Evolutionary conservation across 2,888 invertebrate species (phyloP), one percentile per base, ranked within the genome.

Genomic region (Euproctis similis): DNA sequence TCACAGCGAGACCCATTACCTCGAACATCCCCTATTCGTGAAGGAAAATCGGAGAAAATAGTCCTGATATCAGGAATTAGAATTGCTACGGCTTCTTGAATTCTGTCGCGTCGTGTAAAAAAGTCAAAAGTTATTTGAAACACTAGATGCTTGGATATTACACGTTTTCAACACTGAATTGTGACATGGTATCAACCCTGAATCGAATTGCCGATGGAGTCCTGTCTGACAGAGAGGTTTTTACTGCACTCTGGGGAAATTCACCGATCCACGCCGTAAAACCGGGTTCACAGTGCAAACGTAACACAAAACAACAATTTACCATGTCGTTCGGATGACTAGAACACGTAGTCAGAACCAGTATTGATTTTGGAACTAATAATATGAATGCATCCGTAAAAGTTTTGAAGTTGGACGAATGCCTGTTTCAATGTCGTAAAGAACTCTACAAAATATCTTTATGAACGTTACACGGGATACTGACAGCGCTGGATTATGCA

Each of bases 181-280:
- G 14, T 14, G 6, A 6, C n/a, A n/a, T 4, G 53, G 52, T 64
- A 71, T 75, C 72, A 63, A 72, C 59, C 59, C 48, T 42, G 60
- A 53, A 66, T 60, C 59, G 61, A 71, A 74, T 61, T 65, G 54
- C 58, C 61, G 61, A 59, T 53, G 54, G 52, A 52, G 54, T 61
- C 64, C 67, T 60, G 61, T 59, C 66, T 61, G 66, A 68, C 68
- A 48, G 55, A 60, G 58, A 57, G 60, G 53, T 58, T 69, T 73
- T 74, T 77, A 82, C 63, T 62, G 59, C 67, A 67, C 82, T 72
- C 81, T 26, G 34, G 81, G 82, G 82, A 82, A 81, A 81, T 82
- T 64, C 66, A 46, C 56, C 67, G 71, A 78, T 73, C 73, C 71
- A 55, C 46, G 57, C 51, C 56, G 59, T 70, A 68, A 70, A 69